Base-by-base conservation (phyloP, 2,113 vertebrate genomes). In the Ibidorhyncha struthersii region DNA sequence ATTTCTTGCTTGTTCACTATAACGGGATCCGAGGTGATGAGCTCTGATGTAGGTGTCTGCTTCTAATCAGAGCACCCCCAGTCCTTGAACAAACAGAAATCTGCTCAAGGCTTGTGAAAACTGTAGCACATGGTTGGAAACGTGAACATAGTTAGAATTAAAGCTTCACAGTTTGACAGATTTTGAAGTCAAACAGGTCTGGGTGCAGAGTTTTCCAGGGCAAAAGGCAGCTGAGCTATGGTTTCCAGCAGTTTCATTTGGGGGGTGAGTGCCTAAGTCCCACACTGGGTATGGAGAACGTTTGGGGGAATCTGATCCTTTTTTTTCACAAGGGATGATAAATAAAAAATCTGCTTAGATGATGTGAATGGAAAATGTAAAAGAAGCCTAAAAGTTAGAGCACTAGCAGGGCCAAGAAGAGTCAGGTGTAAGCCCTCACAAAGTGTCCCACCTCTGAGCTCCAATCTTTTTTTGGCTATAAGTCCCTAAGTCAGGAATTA, bases 61-160 rank as follows among this genome's bases (percentile, higher is more conserved):
- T 91, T 81, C 45, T 59, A 8, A 30, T 45, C 17, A 53, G 77
- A 73, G 32, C 63, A 79, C 4, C 3, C 6, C 52, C 20, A 38
- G n/a, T 59, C 32, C n/a, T 21, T 22, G 23, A 76, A 72, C 34
- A 56, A 45, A 55, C 5, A 62, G 47, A 88, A 80, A 53, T 53
- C 58, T 85, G n/a, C n/a, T 65, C 45, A 18, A 38, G 18, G 29
- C 43, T 34, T 26, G 10, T 49, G 71, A 72, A 88, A 77, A 86
- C 8, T 0, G 0, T 38, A 71, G 30, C 41, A 58, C 12, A 1
- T 26, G 17, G 26, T 12, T 81, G 62, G 82, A 93, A 91, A 63
- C 14, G 4, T 26, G 11, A 82, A 21, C 38, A 11, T 4, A 34
- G 34, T 19, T 74, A 70, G 32, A 67, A 71, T 34, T 50, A 45